Evolutionary conservation across 2,797 vertebrate species (phyloP), one percentile per base, ranked within the genome.

Genomic region (Chaenodraco wilsoni): DNA sequence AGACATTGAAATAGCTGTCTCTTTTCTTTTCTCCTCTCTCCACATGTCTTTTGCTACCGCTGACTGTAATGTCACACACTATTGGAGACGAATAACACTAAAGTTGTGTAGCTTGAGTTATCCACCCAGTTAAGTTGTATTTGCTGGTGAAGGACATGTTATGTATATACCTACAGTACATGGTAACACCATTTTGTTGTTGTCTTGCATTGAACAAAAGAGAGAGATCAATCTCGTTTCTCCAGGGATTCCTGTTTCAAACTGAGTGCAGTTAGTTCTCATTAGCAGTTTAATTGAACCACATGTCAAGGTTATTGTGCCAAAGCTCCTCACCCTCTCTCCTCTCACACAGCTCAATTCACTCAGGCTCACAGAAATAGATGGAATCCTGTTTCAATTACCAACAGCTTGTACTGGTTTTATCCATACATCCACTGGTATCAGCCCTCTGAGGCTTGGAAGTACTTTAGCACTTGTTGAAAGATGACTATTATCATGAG

Each of bases 271-370:
- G 56, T 87, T 89, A 79, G 67, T 76, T 89, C 81, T 79, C 72
- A 69, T 88, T 86, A 84, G 72, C 67, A 43, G 54, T 70, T 78
- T 90, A 89, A 90, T 82, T 91, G 78, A 88, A 88, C 75, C 88
- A 88, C 88, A 89, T 82, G 87, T 89, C 82, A 87, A 85, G 77
- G 80, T 90, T 89, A 90, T 83, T 84, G 82, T 77, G 79, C 79
- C 70, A 56, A 57, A 37, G 72, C 82, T 69, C 49, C 72, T 74
- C 67, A 57, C 43, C 72, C 50, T 45, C 64, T 65, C 69, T 56
- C 48, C 44, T 73, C 69, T 72, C 73, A 37, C 56, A 46, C 33
- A 68, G 60, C 58, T 74, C 55, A 40, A 16, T 52, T 55, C 74
- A 37, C 75, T 59, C 76, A 58, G 64, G 61, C 78, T 60, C 44